Base-by-base conservation (phyloP, 2,797 vertebrate genomes). In the Tenualosa thibaudeaui region DNA sequence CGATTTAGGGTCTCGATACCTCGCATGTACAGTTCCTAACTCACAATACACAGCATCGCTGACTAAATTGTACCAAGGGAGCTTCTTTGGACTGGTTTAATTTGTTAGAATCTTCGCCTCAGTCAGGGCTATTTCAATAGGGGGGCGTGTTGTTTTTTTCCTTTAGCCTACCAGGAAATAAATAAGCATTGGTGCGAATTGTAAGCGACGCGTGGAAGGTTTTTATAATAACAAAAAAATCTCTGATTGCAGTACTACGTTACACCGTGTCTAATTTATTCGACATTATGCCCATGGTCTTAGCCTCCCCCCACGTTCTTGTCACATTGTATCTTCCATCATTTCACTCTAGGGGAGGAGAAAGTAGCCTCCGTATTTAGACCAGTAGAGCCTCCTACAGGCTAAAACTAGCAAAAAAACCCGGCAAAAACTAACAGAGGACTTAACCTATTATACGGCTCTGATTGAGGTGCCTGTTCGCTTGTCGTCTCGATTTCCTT, bases 271-370 rank as follows among this genome's bases (percentile, higher is more conserved):
- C 19, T 78, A 6, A 78, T 46, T n/a, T 6, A 46, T 46, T 43
- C 3, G 8, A 13, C 15, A 1, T 0, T 43, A 17, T 46, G 10
- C 31, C 15, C 6, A 8, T 46, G 46, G 40, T 78, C 3, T 40
- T 10, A 13, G 43, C 22, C 56, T 62, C 81, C 71, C 87, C 87
- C 85, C 10, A 0, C 31, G 0, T 31, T 56, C 50, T 83, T 65
- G 58, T 22, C 43, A 15, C 46, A 10, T 88, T 83, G 82, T 85
- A 56, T 82, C 37, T 82, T 84, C 82, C 75, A 78, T 49, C 13
- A 71, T 53, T 81, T 81, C 82, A 62, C 84, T 87, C 49, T 78
- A 40, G 49, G 71, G 31, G 82, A 81, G 75, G 81, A 85, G 82
- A 81, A 58, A 40, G n/a, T 56, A 5, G 7, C 13, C 13, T 37